Base-by-base conservation (phyloP, 2,888 invertebrate genomes). In the Rosalia funebris region DNA sequence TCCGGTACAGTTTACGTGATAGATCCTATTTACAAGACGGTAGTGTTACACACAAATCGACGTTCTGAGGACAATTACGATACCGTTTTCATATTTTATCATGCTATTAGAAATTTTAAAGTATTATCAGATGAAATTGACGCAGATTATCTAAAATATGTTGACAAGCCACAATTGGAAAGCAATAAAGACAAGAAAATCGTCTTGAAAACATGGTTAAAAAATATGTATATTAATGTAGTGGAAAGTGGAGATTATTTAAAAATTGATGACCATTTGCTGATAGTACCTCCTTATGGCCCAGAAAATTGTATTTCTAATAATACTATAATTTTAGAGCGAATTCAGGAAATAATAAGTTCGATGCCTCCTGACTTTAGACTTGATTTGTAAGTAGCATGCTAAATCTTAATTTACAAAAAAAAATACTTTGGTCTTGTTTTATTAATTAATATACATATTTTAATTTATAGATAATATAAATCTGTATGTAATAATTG, bases 241-340 rank as follows among this genome's bases (percentile, higher is more conserved):
- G 71, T 70, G 53, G 82, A 81, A 68, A 62, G 60, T 45, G 81
- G 77, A 20, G 72, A 77, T 47, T 65, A 71, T 20, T 68, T 82
- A 12, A 77, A 76, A 69, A 70, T 82, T 19, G 78, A 77, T 53
- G 75, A 80, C 47, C 73, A 78, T 61, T 62, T 82, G 45, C 67
- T 74, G 11, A 81, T 82, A 47, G 70, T 75, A 25, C 78, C 81
- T 4, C 82, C 82, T 1, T 83, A 82, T 75, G 75, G 73, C 20
- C 65, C 71, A 9, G 74, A 80, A 16, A 76, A 79, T 57, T 81
- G 81, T 65, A 73, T 78, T 60, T 77, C 79, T 66, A 77, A 76
- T 60, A 82, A 79, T 67, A 79, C 75, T 19, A 75, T 81, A 20
- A 75, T 82, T 57, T 77, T 82, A 53, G 78, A 78, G 50, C 75